These are phyloP conservation scores for Mesocentrotus franciscanus DNA, from an alignment of 53 echinoderm and acorn worm genomes.

Conservation along the genomic window DNA sequence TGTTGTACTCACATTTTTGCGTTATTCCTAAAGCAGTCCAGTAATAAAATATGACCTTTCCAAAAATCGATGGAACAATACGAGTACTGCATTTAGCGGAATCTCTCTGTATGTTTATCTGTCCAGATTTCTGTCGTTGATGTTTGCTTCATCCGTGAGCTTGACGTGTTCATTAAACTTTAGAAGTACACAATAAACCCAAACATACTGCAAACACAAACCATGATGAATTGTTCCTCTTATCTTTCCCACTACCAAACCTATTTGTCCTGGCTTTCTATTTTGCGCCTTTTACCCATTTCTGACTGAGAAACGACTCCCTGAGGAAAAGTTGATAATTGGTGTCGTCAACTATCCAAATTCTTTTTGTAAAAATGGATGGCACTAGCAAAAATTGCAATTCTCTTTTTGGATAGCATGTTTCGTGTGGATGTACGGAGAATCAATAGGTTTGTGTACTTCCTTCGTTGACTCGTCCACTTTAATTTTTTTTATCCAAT, in stretches of 20 bases:
- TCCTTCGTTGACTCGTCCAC: too few relatives aligned
- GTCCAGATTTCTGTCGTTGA: too few relatives aligned
- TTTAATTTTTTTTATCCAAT: too few relatives aligned
- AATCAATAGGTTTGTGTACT: too few relatives aligned
- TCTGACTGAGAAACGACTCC: neutral
- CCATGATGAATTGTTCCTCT: neutral
- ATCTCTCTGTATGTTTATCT: too few relatives aligned
- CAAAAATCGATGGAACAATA: neutral
- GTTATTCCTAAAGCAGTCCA: neutral
- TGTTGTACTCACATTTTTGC: neutral
- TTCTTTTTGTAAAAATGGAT: neutral
- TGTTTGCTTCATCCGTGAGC: too few relatives aligned
- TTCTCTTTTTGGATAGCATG: neutral
- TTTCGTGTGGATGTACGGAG: too few relatives aligned
- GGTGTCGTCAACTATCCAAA: neutral
- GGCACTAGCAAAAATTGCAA: conserved; percentile 2
- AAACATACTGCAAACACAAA: neutral
- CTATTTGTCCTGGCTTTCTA: conserved; percentile 15
- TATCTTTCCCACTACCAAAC: neutral
- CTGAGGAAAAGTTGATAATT: neutral
- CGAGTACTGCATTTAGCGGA: too few relatives aligned
- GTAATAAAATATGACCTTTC: neutral
- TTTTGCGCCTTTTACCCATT: conserved; percentile 7
- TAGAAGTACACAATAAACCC: neutral
- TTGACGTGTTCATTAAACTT: neutral